Percentiles rank a stretch among this genome's conserved stretches.
Evolutionary conservation across 2,888 invertebrate species (phyloP).

Genomic region (Scaeva pyrastri): DNA sequence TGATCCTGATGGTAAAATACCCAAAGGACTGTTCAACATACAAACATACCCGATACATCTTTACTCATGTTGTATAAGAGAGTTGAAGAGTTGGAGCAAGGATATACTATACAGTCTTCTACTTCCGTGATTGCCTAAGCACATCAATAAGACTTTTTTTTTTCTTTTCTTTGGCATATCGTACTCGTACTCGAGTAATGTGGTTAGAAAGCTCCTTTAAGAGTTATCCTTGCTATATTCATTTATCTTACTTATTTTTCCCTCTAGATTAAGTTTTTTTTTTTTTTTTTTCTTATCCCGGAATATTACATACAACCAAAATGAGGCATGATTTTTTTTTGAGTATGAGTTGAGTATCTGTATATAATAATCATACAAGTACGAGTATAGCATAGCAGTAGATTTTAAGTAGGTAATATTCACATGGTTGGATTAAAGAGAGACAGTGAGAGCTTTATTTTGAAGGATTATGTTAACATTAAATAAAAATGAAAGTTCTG

Average conservation of each 20-base stretch:
- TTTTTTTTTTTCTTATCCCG: neutral
- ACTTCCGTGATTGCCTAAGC: slow-evolving; percentile 44
- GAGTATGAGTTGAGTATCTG: neutral
- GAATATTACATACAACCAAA: slow-evolving; percentile 9
- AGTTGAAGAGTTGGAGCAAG: neutral
- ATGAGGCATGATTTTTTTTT: slow-evolving; percentile 23
- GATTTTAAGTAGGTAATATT: slow-evolving; percentile 17
- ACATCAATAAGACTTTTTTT: slow-evolving; percentile 39
- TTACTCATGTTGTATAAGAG: neutral
- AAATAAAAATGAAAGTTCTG: slow-evolving; percentile 43
- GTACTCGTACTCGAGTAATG: neutral
- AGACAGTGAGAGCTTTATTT: neutral
- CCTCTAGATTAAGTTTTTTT: slow-evolving; percentile 43
- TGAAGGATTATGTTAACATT: slow-evolving; percentile 24
- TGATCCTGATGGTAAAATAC: neutral
- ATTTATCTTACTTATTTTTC: slow-evolving; percentile 64
- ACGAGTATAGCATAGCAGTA: neutral
- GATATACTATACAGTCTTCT: neutral
- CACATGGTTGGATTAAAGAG: slow-evolving; percentile 20
- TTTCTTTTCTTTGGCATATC: neutral
- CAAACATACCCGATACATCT: neutral
- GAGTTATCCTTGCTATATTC: slow-evolving; percentile 50
- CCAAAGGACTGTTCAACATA: slow-evolving; percentile 40
- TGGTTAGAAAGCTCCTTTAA: neutral
- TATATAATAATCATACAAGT: neutral